phyloP scores from a whole-genome alignment of 2,797 vertebrate species.

The Pipistrellus kuhlii region DNA sequence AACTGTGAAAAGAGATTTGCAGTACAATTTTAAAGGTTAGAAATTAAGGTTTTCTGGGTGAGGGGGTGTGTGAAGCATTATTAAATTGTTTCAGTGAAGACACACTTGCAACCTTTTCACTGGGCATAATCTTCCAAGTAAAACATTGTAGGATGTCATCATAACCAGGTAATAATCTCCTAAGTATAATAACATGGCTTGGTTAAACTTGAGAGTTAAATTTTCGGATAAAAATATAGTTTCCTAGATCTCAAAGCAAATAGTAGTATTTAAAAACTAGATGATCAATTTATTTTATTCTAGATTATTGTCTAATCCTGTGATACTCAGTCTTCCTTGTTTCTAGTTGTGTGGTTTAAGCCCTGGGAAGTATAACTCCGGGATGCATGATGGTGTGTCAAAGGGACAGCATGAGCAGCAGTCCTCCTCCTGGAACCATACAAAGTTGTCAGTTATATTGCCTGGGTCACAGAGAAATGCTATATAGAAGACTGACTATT shows the following conservation, averaged over 20 bases:
- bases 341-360: slow-evolving; percentile 30
- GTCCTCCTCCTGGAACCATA: background rate
- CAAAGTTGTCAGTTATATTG: background rate
- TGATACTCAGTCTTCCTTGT: background rate
- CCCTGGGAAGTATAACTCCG: background rate
- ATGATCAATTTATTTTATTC: background rate
- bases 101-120: background rate
- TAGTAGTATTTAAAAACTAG: slow-evolving; percentile 11
- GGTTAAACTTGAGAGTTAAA: slow-evolving; percentile 22
- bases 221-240: background rate
- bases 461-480: background rate
- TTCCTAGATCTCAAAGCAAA: background rate
- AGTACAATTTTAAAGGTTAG: slow-evolving; percentile 67
- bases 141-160: background rate
- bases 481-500: background rate
- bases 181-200: slow-evolving; percentile 15
- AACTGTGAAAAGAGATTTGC: slow-evolving; percentile 18
- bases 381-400: background rate
- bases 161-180: background rate
- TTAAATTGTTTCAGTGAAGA: slow-evolving; percentile 32
- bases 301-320: background rate
- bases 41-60: slow-evolving; percentile 22
- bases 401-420: background rate
- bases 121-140: background rate
- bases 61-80: background rate